Evolutionary conservation across 2,113 vertebrate genomes (phyloP).

Genomic region (Epinephelus fuscoguttatus): DNA sequence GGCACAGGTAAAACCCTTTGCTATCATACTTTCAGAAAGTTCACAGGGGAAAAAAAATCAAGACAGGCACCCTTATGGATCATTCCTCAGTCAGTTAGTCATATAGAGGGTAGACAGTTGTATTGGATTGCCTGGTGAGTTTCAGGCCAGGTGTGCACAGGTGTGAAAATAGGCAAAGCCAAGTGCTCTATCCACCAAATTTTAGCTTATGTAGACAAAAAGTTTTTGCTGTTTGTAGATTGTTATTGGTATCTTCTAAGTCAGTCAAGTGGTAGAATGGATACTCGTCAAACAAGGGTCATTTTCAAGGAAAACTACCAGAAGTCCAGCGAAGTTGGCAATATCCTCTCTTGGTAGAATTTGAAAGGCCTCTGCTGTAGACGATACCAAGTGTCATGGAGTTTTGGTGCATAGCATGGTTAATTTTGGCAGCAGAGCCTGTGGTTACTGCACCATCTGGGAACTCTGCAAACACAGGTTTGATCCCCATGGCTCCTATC

Average conservation of each 20-base stretch:
- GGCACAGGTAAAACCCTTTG: constrained; percentile 2
- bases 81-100: not conserved
- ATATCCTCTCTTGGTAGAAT: not conserved
- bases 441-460: too few relatives aligned
- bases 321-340: not conserved
- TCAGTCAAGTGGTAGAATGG: not conserved
- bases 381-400: not conserved
- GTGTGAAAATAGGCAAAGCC: not conserved
- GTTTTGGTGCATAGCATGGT: not conserved
- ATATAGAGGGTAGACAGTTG: not conserved
- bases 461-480: not conserved
- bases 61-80: not conserved
- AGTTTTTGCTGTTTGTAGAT: not conserved
- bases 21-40: not conserved
- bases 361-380: not conserved
- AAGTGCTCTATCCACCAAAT: not conserved
- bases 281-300: not conserved
- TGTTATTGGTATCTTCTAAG: not conserved
- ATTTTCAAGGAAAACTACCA: not conserved
- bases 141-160: not conserved
- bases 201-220: not conserved
- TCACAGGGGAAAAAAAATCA: not conserved
- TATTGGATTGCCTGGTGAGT: not conserved
- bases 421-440: not conserved
- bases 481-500: constrained; percentile 2